Evolutionary conservation across 2,797 vertebrate species (phyloP), one percentile per base, ranked within the genome.

Genomic region (Clarias platycephalus): DNA sequence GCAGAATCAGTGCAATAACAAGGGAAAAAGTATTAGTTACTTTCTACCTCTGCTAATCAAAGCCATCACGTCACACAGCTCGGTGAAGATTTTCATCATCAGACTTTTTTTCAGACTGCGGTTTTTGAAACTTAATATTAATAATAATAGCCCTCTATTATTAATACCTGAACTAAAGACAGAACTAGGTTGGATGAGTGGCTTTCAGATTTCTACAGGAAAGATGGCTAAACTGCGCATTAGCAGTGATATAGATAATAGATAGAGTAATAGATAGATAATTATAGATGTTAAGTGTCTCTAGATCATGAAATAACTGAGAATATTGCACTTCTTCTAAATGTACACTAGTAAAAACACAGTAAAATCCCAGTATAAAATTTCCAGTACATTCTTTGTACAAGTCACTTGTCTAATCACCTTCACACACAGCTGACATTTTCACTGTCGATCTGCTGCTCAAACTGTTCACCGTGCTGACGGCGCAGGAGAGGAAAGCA

Each of bases 381-480:
- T 67, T 34, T 67, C 64, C 64, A 67, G 16, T 20, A 67, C 13
- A 71, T 71, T 71, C 7, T 37, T 71, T 37, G n/a, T 10, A 70
- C 67, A 22, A 40, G 10, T 24, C 20, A 40, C 37, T 44, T 71
- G 37, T 24, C 5, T n/a, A 40, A 40, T 44, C 22, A 40, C 13
- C 40, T 26, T 44, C 22, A 5, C 2, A n/a, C 12, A 49, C 24
- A 49, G 70, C 5, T n/a, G 5, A 72, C 5, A 16, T 49, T 26
- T 72, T 44, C 68, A n/a, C 37, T 71, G 68, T 22, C 24, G 68
- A 44, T 24, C 68, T 71, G 68, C 37, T 71, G 34, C 68, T 71
- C 68, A 44, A 40, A 71, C 68, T 40, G 37, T 71, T 71, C 20
- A n/a, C 68, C 20, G 22, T 22, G 8, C 34, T 40, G 8, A 70